Conservation (phyloP, 2,113 vertebrate species). For the Forbesichthys papilliferus region DNA sequence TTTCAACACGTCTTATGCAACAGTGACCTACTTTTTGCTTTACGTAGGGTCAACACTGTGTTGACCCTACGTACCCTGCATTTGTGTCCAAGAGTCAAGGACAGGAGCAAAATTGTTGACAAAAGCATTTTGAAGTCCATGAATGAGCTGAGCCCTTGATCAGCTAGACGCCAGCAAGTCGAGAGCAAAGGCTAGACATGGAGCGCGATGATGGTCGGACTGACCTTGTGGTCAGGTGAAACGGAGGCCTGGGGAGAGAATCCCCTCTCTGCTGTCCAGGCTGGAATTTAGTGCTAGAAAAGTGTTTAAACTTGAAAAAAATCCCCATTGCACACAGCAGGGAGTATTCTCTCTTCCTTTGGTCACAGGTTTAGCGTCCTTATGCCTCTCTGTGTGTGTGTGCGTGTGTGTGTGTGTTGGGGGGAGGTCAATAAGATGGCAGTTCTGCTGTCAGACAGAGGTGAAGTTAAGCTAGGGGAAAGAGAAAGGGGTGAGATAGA, state of each 20-base stretch:
- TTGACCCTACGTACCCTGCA: slow-evolving; percentile 38
- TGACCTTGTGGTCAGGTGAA: slow-evolving; percentile 75
- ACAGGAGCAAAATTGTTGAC: slow-evolving; percentile 64
- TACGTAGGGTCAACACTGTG: too few species aligned
- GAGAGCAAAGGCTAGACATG: slow-evolving; percentile 56
- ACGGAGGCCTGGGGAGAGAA: slow-evolving; percentile 69
- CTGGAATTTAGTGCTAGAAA: slow-evolving; percentile 80
- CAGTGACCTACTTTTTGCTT: too few species aligned
- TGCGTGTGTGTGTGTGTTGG: slow-evolving; percentile 29
- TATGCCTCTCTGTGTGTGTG: slow-evolving; percentile 36
- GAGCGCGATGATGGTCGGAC: slow-evolving; percentile 56
- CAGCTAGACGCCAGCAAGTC: slow-evolving; percentile 47
- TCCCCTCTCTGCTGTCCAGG: slow-evolving; percentile 77
- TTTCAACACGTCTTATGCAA: too few species aligned
- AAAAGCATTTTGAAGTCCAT: slow-evolving; percentile 69
- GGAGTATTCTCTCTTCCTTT: slow-evolving; percentile 60
- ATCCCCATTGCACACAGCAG: slow-evolving; percentile 79
- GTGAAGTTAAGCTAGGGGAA: slow-evolving; percentile 66
- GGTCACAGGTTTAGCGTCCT: slow-evolving; percentile 66
- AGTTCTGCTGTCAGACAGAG: slow-evolving; percentile 66
- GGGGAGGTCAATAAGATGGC: slow-evolving; percentile 65
- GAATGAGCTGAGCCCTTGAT: slow-evolving; percentile 61
- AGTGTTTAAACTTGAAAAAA: slow-evolving; percentile 78
- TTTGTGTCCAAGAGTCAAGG: slow-evolving; percentile 53
- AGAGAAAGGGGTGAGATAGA: slow-evolving; percentile 60